A percentile compares a stretch with the other conserved stretches of the same genome.
Evolutionary conservation across 2,797 vertebrate species (phyloP).

Genomic region (Sebastes hopkinsi): DNA sequence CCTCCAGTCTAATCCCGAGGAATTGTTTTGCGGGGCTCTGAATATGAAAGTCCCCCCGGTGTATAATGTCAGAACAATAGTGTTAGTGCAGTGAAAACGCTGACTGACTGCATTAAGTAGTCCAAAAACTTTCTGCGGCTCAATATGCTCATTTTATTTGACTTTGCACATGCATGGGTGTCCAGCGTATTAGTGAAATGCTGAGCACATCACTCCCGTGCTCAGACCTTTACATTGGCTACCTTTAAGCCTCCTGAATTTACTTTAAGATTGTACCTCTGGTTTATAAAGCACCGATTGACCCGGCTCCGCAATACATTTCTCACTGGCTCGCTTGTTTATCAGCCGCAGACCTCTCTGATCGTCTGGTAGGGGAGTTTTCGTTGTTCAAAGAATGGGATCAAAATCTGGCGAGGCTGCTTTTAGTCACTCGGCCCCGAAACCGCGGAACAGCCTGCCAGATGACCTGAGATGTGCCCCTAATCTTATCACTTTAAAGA

Average conservation of each 20-base stretch:
- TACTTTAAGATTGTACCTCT: constrained; percentile 35
- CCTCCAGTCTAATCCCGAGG: constrained; percentile 27
- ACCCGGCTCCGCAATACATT: constrained; percentile 39
- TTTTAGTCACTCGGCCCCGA: constrained; percentile 52
- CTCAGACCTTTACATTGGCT: constrained; percentile 35
- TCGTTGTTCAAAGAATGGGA: constrained; percentile 45
- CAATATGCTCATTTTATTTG: neutral
- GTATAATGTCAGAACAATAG: constrained; percentile 53
- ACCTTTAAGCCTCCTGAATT: constrained; percentile 39
- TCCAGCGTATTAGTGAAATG: neutral
- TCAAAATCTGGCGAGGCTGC: constrained; percentile 55
- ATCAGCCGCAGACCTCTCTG: constrained; percentile 51
- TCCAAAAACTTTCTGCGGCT: constrained; percentile 21
- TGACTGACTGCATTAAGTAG: constrained; percentile 16
- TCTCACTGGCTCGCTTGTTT: constrained; percentile 43
- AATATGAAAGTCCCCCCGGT: constrained; percentile 40
- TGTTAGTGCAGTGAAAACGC: constrained; percentile 9
- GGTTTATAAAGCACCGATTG: constrained; percentile 41
- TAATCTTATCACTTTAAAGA: constrained; percentile 71
- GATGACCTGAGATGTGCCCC: constrained; percentile 65
- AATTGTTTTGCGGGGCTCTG: constrained; percentile 25
- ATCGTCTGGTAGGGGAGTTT: constrained; percentile 39
- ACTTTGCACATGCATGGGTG: neutral
- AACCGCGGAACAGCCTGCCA: constrained; percentile 47
- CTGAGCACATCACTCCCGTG: constrained; percentile 24